phyloP scores from a whole-genome alignment of 2,888 invertebrate genomes.

The Carabus problematicus region DNA sequence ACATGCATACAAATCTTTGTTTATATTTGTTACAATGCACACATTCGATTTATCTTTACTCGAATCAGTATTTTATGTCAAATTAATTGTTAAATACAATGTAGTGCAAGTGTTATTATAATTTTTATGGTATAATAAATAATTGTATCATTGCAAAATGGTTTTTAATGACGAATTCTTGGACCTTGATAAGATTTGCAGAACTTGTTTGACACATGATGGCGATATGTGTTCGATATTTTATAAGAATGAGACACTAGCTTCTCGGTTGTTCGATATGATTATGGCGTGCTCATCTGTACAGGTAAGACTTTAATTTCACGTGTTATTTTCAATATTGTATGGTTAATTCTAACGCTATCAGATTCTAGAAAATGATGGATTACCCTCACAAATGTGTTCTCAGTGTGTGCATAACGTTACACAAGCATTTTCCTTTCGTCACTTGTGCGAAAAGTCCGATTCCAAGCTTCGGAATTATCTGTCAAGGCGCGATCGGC shows the following conservation, averaged over 20 bases:
- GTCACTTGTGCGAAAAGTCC: slow-evolving; percentile 41
- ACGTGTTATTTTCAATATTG: neutral
- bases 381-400: slow-evolving; percentile 44
- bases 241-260: slow-evolving; percentile 32
- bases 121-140: neutral
- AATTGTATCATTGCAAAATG: slow-evolving; percentile 17
- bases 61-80: slow-evolving; percentile 11
- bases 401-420: slow-evolving; percentile 42
- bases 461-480: slow-evolving; percentile 40
- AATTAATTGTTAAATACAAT: slow-evolving; percentile 13
- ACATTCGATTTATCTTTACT: slow-evolving; percentile 2
- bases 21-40: neutral
- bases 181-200: slow-evolving; percentile 40
- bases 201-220: slow-evolving; percentile 42
- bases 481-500: slow-evolving; percentile 15
- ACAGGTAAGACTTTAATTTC: slow-evolving; percentile 34
- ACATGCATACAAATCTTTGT: slow-evolving; percentile 20
- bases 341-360: slow-evolving; percentile 11
- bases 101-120: neutral
- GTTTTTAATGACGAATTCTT: slow-evolving; percentile 28
- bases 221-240: slow-evolving; percentile 41
- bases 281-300: slow-evolving; percentile 43
- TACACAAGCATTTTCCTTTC: slow-evolving; percentile 44
- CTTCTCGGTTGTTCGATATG: slow-evolving; percentile 44
- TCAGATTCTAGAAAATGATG: slow-evolving; percentile 44